Evolutionary conservation across 2,113 vertebrate genomes (phyloP), one percentile per base, ranked within the genome.

Genomic region (Stigmatopora nigra): DNA sequence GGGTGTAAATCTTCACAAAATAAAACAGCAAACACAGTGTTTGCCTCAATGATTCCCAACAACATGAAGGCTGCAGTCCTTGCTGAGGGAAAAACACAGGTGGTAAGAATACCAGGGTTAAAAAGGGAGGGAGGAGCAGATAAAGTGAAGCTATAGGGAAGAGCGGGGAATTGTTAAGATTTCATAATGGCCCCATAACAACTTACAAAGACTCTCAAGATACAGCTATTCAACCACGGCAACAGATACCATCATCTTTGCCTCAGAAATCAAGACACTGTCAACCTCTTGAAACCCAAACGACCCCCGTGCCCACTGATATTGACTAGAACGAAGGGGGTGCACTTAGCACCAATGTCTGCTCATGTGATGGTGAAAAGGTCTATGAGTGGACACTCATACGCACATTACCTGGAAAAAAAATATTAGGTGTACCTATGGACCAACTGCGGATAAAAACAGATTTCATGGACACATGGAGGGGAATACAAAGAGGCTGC

Each of bases 301-400:
- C 38, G 38, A 71, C 76, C 81, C 53, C 38, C 63, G 69, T 73
- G 71, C 73, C 51, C 46, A 44, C 69, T 73, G 74, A 85, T 87
- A 85, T 85, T 84, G 84, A 86, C 81, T 82, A 85, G 83, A 84
- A 86, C 84, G 79, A 74, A 76, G 74, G 76, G 78, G 73, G 77
- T 47, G 65, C 74, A 79, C 84, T 79, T 77, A 77, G 74, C 44
- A 1, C 47, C 56, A 68, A 73, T 66, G 73, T 71, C 75, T 72
- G 76, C 70, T 62, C 73, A 73, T 57, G 47, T 73, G 75, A 15
- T 61, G 65, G 69, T 61, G 56, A 71, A 76, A 79, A 71, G 62
- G 55, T 74, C 63, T 70, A 63, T 9, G 56, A 78, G 67, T 75
- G 80, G 71, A 76, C 72, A 69, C 48, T 72, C 64, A 31, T 36